Base-by-base conservation (phyloP, 2,113 vertebrate species). In the Axis porcinus region DNA sequence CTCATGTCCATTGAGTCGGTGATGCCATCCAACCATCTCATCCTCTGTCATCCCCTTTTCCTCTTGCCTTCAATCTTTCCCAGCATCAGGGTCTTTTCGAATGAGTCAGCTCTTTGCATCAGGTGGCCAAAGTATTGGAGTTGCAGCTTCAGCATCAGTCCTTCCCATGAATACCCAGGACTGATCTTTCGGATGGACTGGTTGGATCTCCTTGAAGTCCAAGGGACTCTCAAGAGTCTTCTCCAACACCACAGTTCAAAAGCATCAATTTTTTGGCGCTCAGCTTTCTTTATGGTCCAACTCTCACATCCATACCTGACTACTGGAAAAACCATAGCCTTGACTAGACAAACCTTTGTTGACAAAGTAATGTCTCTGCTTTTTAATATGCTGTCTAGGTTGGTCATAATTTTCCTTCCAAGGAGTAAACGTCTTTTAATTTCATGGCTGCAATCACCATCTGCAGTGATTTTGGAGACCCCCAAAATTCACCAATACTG, bases 41-140 rank as follows among this genome's bases (percentile, higher is more conserved):
- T 67, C 16, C 64, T 67, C 16, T 67, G 16, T 36, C 8, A 0
- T 67, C 33, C 33, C 16, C n/a, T 67, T 67, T 8, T n/a, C 4
- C 33, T 67, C 33, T 8, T 0, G 0, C 62, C 62, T n/a, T n/a
- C 64, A 67, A 10, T n/a, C 64, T 36, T 19, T 36, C 10, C 64
- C 16, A 36, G 19, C 33, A n/a, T n/a, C 64, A 36, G 30, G 33
- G 33, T 67, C 15, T 67, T n/a, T 67, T 67, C 64, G 4, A n/a
- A 19, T 67, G 64, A 67, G 64, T 67, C 17, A n/a, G 64, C 33
- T 19, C 33, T 67, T 67, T 0, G 2, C 16, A 67, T n/a, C 33
- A 67, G 4, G 8, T 5, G 62, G 33, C 16, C 64, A 67, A 36
- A 67, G 4, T 67, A 36, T 19, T 67, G 64, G 64, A 19, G 16